These are phyloP conservation scores for Petrosia ficiformis DNA, from an alignment of 37 sponge, comb jelly and placozoan genomes.

Conservation along the genomic window DNA sequence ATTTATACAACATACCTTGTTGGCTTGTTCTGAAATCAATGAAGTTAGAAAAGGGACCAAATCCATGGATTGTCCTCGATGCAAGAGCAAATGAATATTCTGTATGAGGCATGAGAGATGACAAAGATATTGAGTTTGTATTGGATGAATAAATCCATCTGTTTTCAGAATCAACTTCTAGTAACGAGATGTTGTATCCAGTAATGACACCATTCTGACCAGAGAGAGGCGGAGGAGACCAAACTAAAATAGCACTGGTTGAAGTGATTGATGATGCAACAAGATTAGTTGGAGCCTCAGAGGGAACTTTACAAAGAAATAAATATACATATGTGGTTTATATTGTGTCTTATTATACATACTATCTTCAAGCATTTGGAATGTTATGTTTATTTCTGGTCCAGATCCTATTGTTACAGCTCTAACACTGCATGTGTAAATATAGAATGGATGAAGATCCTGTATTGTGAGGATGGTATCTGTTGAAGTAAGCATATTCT, in stretches of 20 bases:
- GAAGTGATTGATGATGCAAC: neutral
- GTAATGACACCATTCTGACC: constrained; percentile 39
- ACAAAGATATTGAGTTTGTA: neutral
- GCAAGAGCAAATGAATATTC: neutral
- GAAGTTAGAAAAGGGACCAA: neutral
- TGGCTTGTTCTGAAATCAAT: neutral
- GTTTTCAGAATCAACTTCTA: neutral
- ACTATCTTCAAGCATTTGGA: constrained; percentile 17
- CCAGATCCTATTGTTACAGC: constrained; percentile 27
- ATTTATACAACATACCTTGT: neutral
- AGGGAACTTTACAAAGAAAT: neutral
- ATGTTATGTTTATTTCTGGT: neutral
- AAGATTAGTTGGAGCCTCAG: neutral
- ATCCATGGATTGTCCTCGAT: neutral
- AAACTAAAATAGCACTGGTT: neutral
- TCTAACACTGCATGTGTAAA: constrained; percentile 20
- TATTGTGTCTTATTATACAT: neutral
- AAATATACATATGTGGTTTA: neutral
- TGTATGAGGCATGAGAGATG: neutral
- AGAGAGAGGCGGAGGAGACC: constrained; percentile 23
- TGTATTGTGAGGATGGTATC: neutral
- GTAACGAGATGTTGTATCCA: constrained; percentile 7
- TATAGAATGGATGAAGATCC: neutral
- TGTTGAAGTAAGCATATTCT: neutral
- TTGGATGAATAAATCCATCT: neutral